phyloP scores from a whole-genome alignment of 2,888 invertebrate species.

The Ichneumon xanthorius region DNA sequence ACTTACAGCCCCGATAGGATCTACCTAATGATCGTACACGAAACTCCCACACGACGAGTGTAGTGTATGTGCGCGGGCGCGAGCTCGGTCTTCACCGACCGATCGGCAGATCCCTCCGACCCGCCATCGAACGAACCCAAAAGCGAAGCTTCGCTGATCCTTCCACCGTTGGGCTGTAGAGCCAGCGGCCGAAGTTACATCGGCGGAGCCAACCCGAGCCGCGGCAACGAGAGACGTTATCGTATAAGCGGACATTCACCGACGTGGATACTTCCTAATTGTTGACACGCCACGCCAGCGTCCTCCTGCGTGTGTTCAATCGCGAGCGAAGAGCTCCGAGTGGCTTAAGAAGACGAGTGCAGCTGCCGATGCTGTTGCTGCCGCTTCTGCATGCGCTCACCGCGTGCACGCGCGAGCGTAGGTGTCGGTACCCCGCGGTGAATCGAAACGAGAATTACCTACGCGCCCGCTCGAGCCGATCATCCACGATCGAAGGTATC shows the following conservation, averaged over 20 bases:
- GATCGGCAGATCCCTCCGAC: conserved; percentile 63
- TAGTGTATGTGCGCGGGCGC: conserved; percentile 26
- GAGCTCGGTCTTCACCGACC: conserved; percentile 50
- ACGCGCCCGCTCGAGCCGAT: conserved; percentile 37
- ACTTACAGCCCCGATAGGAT: conserved; percentile 82
- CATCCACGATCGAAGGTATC: conserved; percentile 27
- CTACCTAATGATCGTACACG: conserved; percentile 84
- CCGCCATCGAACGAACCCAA: conserved; percentile 70
- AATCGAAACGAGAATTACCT: conserved; percentile 65
- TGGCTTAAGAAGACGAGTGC: conserved; percentile 45
- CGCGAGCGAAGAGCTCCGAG: conserved; percentile 20
- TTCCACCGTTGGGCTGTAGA: conserved; percentile 26
- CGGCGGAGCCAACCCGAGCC: conserved; percentile 25
- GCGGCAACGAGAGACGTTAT: conserved; percentile 76
- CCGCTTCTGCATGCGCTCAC: conserved; percentile 28
- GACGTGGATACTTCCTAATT: conserved; percentile 82
- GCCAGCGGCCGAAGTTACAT: conserved; percentile 10
- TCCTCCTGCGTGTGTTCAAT: conserved; percentile 26
- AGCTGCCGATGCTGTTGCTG: conserved; percentile 40
- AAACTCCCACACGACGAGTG: conserved; percentile 79
- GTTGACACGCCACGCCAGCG: conserved; percentile 77
- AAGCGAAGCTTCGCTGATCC: conserved; percentile 68
- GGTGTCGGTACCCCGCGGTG: conserved; percentile 66
- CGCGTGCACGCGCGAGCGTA: conserved; percentile 53
- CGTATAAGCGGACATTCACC: conserved; percentile 76